These are phyloP conservation scores for Elgaria multicarinata DNA, from an alignment of 2,113 vertebrate species.

Conservation along the genomic window DNA sequence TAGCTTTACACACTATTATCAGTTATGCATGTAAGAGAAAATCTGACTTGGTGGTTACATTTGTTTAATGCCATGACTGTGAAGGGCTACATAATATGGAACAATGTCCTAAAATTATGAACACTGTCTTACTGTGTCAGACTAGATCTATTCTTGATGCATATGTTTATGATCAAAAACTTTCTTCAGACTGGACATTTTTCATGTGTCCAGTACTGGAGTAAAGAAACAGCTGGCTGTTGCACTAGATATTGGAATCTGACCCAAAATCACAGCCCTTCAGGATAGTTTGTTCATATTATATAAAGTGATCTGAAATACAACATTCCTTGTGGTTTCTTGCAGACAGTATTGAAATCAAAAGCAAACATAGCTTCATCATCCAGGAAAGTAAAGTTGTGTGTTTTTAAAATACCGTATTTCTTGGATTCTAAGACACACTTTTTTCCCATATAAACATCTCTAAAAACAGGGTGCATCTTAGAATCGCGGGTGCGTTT, in stretches of 20 bases:
- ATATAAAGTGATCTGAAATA: neutral
- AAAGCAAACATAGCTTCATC: neutral
- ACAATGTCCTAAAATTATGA: neutral
- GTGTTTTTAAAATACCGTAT: neutral
- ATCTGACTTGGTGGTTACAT: neutral
- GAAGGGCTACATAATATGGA: accelerated
- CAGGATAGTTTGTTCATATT: neutral
- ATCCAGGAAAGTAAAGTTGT: neutral
- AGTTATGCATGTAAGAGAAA: neutral
- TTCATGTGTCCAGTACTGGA: neutral
- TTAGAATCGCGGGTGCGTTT: no score
- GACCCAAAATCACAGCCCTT: neutral
- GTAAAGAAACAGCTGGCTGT: neutral
- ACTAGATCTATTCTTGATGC: neutral
- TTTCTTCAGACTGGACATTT: neutral
- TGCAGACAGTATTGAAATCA: neutral
- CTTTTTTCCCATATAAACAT: no score
- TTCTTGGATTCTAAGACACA: no score
- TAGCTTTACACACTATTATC: neutral
- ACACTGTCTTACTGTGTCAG: neutral
- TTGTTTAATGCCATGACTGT: accelerated
- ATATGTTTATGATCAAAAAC: neutral
- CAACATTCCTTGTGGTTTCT: neutral
- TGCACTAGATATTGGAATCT: neutral
- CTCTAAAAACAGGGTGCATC: no score